phyloP scores from a whole-genome alignment of 2,797 vertebrate genomes.

The Myotis daubentonii region DNA sequence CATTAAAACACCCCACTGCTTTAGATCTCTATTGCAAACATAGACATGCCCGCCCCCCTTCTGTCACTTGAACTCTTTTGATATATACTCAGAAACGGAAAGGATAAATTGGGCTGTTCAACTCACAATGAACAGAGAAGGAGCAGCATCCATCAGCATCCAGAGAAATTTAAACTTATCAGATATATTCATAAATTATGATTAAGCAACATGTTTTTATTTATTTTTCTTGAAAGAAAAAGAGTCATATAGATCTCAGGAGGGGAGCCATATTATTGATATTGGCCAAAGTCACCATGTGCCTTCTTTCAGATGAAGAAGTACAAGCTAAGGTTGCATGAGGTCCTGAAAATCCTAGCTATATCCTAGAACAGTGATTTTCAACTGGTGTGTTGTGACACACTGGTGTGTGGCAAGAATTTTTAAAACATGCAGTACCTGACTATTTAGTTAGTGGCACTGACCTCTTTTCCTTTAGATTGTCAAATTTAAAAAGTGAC shows the following conservation, averaged over 20 bases:
- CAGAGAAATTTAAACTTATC: background rate
- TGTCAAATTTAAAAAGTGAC: background rate
- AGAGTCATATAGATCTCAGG: background rate
- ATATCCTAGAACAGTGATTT: background rate
- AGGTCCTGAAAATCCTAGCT: background rate
- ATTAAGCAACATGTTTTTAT: background rate
- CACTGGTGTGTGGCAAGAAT: background rate
- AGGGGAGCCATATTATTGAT: background rate
- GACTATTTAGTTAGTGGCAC: background rate
- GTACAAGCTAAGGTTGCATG: background rate
- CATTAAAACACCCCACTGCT: background rate
- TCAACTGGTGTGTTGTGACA: background rate
- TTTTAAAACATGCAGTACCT: background rate
- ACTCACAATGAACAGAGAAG: background rate
- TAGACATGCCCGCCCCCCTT: background rate
- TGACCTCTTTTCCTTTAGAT: background rate
- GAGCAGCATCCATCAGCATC: background rate
- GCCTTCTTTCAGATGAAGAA: background rate
- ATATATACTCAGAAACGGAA: background rate
- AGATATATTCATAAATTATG: background rate
- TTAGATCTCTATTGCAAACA: slow-evolving; percentile 52
- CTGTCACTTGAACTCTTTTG: slow-evolving; percentile 6
- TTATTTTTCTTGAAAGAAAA: slow-evolving; percentile 38
- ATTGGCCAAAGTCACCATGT: background rate
- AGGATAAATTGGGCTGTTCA: background rate